Percentiles rank a stretch among this genome's conserved stretches.
Evolutionary conservation across 2,797 vertebrate species (phyloP).

Genomic region (Poecilia picta): DNA sequence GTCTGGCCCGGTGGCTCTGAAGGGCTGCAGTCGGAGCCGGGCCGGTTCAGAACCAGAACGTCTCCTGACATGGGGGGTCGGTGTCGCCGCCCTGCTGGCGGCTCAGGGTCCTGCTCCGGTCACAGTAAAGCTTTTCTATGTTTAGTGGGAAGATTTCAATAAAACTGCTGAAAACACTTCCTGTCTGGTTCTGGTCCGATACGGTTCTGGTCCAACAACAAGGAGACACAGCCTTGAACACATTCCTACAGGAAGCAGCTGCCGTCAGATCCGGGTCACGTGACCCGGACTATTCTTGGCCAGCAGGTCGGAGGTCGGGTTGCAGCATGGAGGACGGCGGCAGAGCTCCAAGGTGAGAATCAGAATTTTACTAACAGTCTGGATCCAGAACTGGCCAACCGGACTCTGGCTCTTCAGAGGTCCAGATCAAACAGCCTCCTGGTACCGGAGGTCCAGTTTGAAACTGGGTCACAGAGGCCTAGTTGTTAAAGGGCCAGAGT

Average conservation of each 20-base stretch:
- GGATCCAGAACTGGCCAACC: background rate
- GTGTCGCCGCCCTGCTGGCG: slow-evolving; percentile 8
- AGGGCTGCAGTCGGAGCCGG: too few species aligned
- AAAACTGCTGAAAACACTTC: slow-evolving; percentile 53
- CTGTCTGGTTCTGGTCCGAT: background rate
- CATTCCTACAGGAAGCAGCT: background rate
- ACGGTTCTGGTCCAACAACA: background rate
- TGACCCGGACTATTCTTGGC: slow-evolving; percentile 71
- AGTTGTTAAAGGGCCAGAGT: background rate
- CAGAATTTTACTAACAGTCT: too few species aligned
- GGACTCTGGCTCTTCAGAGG: background rate
- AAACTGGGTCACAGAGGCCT: background rate
- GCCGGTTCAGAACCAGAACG: background rate
- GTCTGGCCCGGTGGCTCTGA: too few species aligned
- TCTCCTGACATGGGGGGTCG: background rate
- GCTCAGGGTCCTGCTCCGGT: slow-evolving; percentile 24
- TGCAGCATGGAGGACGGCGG: slow-evolving; percentile 50
- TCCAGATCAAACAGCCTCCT: background rate
- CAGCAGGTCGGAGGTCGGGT: slow-evolving; percentile 47
- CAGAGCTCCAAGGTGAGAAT: slow-evolving; percentile 42
- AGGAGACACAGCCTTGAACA: background rate
- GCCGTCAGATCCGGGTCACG: background rate
- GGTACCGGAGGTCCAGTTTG: background rate
- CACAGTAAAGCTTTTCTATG: slow-evolving; percentile 19
- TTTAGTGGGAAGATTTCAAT: slow-evolving; percentile 49